A percentile compares a stretch with the other conserved stretches of the same genome.
These are phyloP conservation scores for Trididemnum nubilum DNA, from an alignment of 23 tunicate species.

Conservation along the genomic window DNA sequence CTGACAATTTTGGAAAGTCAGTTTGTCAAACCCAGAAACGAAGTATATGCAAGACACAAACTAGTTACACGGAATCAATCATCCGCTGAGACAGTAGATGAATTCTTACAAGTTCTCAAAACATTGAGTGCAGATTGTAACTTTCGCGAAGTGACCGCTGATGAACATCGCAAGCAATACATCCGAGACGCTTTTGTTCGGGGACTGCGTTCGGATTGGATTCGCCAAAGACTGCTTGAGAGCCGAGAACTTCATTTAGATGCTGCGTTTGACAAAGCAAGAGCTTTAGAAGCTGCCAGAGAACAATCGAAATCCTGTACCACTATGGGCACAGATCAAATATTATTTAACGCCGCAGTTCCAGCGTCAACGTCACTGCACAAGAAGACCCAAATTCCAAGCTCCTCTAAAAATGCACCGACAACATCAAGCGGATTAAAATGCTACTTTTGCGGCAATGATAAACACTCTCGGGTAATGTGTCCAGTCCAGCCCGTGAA, in stretches of 20 bases:
- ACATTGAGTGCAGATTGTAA: conserved; percentile 13
- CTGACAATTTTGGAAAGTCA: background rate
- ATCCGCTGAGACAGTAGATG: background rate
- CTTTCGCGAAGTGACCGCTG: background rate
- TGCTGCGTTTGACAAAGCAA: conserved; percentile 6
- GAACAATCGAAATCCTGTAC: background rate
- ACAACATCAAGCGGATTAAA: background rate
- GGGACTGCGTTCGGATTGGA: conserved; percentile 8
- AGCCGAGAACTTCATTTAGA: background rate
- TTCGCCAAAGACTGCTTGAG: conserved; percentile 1
- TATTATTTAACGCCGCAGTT: background rate
- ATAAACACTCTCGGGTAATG: background rate
- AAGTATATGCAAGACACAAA: conserved; percentile 8
- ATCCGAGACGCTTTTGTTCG: conserved; percentile 8
- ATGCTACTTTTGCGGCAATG: conserved; percentile 13
- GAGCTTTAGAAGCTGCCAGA: conserved; percentile 2
- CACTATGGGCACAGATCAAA: background rate
- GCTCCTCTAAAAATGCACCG: background rate
- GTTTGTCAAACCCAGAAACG: conserved; percentile 9
- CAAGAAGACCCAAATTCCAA: background rate
- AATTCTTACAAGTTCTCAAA: conserved; percentile 15
- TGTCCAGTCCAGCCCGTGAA: conserved; percentile 16
- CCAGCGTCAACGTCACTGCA: too few species aligned
- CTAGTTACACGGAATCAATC: conserved; percentile 8
- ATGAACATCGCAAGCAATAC: background rate